phyloP scores from a whole-genome alignment of 2,888 invertebrate species.

The Caradrina kadenii region DNA sequence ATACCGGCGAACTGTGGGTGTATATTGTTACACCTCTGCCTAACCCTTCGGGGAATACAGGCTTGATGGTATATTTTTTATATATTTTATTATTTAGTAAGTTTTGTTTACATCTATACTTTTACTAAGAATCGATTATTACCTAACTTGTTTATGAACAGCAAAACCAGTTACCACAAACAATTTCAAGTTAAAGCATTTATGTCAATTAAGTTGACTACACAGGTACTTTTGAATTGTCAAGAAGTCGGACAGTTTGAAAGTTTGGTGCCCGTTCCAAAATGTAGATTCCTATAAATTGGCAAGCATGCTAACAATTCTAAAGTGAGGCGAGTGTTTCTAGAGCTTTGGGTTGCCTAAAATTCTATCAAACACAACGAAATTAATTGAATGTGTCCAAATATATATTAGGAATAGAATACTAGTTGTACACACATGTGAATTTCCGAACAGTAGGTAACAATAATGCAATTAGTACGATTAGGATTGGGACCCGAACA shows the following conservation, averaged over 20 bases:
- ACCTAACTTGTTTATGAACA: conserved; percentile 17
- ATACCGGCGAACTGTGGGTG: too few relatives aligned
- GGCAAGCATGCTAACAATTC: conserved; percentile 16
- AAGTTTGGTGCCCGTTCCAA: conserved; percentile 19
- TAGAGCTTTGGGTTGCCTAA: conserved; percentile 10
- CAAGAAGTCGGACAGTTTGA: conserved; percentile 24
- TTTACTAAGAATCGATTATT: conserved; percentile 10
- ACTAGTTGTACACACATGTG: conserved; percentile 6
- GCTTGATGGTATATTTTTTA: too few relatives aligned
- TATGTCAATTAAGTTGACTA: conserved; percentile 22
- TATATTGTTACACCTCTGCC: too few relatives aligned
- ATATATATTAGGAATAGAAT: conserved; percentile 38
- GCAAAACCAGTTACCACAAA: conserved; percentile 17
- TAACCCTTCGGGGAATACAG: too few relatives aligned
- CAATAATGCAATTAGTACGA: conserved; percentile 41
- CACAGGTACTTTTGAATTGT: conserved; percentile 21
- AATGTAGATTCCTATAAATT: conserved; percentile 11
- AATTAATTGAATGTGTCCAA: conserved; percentile 32
- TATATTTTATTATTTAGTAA: too few relatives aligned
- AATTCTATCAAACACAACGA: conserved; percentile 14
- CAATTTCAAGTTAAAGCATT: conserved; percentile 27
- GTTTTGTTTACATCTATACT: background rate
- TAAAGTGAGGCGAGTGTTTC: background rate
- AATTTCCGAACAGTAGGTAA: conserved; percentile 19
- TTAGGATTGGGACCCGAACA: conserved; percentile 23